Percentiles rank a stretch among this genome's conserved stretches.
These are phyloP conservation scores for Sporophila hypoxantha DNA, from an alignment of 2,113 vertebrate genomes.

Conservation along the genomic window DNA sequence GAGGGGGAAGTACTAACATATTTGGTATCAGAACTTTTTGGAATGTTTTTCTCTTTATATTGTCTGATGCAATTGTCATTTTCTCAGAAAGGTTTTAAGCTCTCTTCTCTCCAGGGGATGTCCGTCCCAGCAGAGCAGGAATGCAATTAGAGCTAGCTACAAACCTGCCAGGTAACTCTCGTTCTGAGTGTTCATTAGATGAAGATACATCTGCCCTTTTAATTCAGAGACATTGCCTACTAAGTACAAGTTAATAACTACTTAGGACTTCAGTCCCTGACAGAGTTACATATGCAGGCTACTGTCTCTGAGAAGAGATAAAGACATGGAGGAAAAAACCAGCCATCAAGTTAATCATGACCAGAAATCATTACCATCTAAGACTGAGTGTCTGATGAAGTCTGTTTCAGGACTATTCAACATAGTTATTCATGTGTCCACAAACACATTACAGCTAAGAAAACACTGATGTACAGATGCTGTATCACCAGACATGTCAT, in stretches of 20 bases:
- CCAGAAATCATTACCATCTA: conserved; percentile 18
- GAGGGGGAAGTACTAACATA: not conserved
- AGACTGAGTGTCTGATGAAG: conserved; percentile 19
- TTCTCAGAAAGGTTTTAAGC: not conserved
- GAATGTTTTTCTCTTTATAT: not conserved
- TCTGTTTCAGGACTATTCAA: not conserved
- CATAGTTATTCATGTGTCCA: not conserved
- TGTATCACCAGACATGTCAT: not conserved
- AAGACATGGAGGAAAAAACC: not conserved
- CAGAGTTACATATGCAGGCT: not conserved
- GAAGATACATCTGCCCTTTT: conserved; percentile 40
- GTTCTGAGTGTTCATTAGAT: conserved; percentile 30
- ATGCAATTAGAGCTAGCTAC: not conserved
- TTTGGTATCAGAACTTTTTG: not conserved
- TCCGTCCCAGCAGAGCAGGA: not conserved
- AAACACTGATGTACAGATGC: not conserved
- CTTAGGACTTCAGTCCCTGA: conserved; percentile 13
- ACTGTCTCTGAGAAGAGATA: conserved; percentile 16
- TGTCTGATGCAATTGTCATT: not conserved
- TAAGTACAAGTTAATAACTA: conserved; percentile 40
- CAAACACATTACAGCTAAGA: not conserved
- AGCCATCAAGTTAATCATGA: not conserved
- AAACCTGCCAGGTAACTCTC: conserved; percentile 39
- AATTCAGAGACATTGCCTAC: conserved; percentile 18
- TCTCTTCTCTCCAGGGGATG: not conserved